Evolutionary conservation across 2,888 invertebrate genomes (phyloP), one percentile per base, ranked within the genome.

Genomic region (Scrobipalpa atriplicella): DNA sequence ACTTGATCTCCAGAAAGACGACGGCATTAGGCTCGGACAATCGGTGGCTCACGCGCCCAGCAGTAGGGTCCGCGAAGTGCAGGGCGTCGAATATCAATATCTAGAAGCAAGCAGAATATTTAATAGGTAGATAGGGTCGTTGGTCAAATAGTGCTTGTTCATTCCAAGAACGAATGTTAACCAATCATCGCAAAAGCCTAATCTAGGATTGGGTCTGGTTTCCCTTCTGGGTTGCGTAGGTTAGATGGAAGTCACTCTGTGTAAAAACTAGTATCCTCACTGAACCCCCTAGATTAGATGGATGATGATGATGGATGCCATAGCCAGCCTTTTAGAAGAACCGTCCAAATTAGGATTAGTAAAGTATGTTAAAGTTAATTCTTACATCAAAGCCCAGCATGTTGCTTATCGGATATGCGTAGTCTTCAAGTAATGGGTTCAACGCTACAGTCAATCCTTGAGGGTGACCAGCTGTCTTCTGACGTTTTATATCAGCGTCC

Each of bases 361-460:
- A n/a, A n/a, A n/a, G n/a, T n/a, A n/a, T n/a, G n/a, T n/a, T 19
- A 58, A 13, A 1, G 7, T 11, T 13, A 47, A 11, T 56, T 72
- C 87, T 87, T 82, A 95, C 95, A 75, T 94, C 93, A 76, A 94
- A 93, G 0, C 95, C 95, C n/a, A 79, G 74, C 11, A 92, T 82
- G 54, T 88, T 86, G 19, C 90, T 78, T 5, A 94, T 71, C 0
- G 94, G 87, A 67, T 93, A 94, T 19, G 93, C 92, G 73, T 95
- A 94, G 79, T 96, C 95, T 0, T 93, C 85, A 0, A 90, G 70
- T 72, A 93, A 83, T 0, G 94, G 90, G 68, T 95, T 94, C 2
- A 95, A 63, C 0, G 94, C 69, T 0, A 95, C 85, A 0, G 79
- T 84, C 0, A 95, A 79, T 0, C 95, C 95, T 41, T 92, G 79